These are phyloP conservation scores for Platanista minor DNA, from an alignment of 2,113 vertebrate species.

Conservation along the genomic window DNA sequence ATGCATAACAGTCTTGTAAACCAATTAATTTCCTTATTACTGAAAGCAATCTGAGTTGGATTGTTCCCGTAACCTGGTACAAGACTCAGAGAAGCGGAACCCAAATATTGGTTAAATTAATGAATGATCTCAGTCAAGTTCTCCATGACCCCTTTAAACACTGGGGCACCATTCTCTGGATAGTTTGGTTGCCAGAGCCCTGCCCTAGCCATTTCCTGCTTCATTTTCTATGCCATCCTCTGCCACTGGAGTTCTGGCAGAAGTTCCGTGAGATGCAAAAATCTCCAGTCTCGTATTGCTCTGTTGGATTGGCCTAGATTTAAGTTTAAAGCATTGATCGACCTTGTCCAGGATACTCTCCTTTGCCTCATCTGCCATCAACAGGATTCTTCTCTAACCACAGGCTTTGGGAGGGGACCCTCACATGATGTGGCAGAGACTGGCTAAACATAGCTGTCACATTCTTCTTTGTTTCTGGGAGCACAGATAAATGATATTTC, in stretches of 20 bases:
- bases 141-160: not conserved
- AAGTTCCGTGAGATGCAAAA: not conserved
- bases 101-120: not conserved
- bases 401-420: not conserved
- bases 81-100: not conserved
- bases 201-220: not conserved
- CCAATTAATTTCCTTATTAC: not conserved
- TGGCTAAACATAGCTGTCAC: not conserved
- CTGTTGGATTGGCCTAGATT: not conserved
- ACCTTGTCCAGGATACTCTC: not conserved
- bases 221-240: not conserved
- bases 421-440: not conserved
- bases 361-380: not conserved
- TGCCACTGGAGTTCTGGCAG: not conserved
- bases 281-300: not conserved
- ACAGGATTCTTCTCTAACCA: not conserved
- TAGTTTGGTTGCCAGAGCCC: not conserved
- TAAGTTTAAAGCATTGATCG: not conserved
- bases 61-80: not conserved
- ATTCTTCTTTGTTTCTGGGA: not conserved
- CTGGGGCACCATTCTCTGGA: not conserved
- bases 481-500: not conserved
- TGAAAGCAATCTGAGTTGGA: not conserved
- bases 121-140: not conserved
- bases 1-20: not conserved